Evolutionary conservation across 2,797 vertebrate species (phyloP).

Genomic region (Sebastes cheni): DNA sequence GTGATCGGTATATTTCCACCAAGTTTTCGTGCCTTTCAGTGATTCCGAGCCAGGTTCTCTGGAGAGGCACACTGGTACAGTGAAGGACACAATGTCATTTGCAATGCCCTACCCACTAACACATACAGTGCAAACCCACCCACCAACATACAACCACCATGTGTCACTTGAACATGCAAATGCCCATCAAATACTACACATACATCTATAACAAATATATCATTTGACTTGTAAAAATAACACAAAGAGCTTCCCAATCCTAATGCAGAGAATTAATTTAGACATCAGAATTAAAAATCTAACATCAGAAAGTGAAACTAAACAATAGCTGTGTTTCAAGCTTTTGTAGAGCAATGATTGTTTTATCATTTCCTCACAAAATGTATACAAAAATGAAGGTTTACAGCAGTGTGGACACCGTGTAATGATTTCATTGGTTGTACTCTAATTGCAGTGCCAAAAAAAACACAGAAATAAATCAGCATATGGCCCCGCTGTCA

Average conservation of each 20-base stretch:
- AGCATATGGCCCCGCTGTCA: conserved; percentile 78
- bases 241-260: neutral
- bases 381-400: neutral
- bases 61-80: conserved; percentile 46
- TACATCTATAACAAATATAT: neutral
- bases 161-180: neutral
- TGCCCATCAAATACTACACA: neutral
- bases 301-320: neutral
- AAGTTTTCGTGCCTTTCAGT: conserved; percentile 41
- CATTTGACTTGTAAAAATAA: neutral
- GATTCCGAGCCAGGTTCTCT: conserved; percentile 56
- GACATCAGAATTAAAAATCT: neutral
- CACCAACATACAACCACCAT: neutral
- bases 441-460: conserved; percentile 22
- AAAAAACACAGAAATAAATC: conserved; percentile 44
- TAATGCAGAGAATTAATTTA: neutral
- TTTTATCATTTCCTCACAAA: neutral
- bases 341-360: neutral
- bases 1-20: conserved; percentile 3
- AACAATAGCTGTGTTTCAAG: neutral
- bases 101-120: conserved; percentile 9
- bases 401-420: neutral
- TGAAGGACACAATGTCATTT: conserved; percentile 66
- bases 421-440: conserved; percentile 25
- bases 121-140: conserved; percentile 16